Evolutionary conservation across 92 coral and sea anemone genomes (phyloP), one percentile per base, ranked within the genome.

Genomic region (Parazoanthus atlanticus): DNA sequence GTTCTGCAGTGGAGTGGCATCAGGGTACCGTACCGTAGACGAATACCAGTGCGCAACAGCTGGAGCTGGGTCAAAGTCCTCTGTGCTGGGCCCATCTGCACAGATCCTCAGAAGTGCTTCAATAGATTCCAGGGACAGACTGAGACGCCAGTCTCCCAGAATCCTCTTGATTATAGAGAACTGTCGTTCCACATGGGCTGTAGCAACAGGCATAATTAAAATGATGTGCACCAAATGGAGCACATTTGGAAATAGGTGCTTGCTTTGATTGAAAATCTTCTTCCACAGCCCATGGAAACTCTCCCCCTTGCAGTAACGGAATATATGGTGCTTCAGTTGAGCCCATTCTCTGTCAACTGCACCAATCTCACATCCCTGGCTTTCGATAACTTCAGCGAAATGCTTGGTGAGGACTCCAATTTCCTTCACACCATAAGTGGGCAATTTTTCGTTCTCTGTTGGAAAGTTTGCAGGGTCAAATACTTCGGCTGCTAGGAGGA

Each of bases 61-160:
- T 79, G 84, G 84, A 49, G 84, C 84, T 49, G 84, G 84, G 84
- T 85, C 88, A 85, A 85, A 86, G 73, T 86, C 83, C 66, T 78
- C 79, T 28, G 70, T 47, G 61, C 47, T 72, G 41, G 86, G 90
- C 74, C 86, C 90, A 79, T 88, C 86, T 29, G 80, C 70, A 65
- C 76, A 34, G 66, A 89, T 81, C 64, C 88, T 85, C 88, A 82
- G 74, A 47, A 82, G 80, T 30, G 78, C 67, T 65, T 82, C 88
- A 81, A 82, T 52, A 26, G 88, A 81, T 82, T 73, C 77, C 81
- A 86, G 79, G 56, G 72, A 78, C 69, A 89, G 88, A 58, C 85
- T 71, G 69, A 89, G 75, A 32, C 88, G 81, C 91, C 91, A 89
- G 54, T 89, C 91, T 49, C 91, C 88, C 41, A 82, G 86, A 73